Percentiles rank a stretch among this genome's conserved stretches.
phyloP scores from a whole-genome alignment of 2,797 vertebrate species.

The Clarias pachynema region DNA sequence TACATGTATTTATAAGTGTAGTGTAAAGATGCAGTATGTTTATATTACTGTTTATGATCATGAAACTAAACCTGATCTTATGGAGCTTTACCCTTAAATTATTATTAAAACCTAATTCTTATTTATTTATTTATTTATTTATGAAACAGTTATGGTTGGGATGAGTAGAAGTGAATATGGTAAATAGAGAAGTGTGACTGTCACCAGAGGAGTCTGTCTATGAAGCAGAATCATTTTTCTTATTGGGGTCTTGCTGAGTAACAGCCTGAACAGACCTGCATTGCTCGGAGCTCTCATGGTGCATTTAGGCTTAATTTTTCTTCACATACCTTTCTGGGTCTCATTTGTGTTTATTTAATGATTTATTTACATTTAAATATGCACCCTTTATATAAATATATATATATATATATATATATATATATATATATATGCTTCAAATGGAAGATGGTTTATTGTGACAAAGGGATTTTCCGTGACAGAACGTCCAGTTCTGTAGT shows the following conservation, averaged over 20 bases:
- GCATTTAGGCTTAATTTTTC: conserved; percentile 51
- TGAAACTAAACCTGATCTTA: not conserved
- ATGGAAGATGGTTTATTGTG: not conserved
- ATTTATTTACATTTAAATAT: not conserved
- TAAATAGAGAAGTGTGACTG: conserved; percentile 8
- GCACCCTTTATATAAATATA: not conserved
- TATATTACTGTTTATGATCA: not conserved
- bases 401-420: not conserved
- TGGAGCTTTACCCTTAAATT: not conserved
- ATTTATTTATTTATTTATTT: not conserved
- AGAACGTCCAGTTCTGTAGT: not conserved
- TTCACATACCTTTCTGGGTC: conserved; percentile 46
- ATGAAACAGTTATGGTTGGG: not conserved
- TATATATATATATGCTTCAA: not conserved
- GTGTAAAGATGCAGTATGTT: not conserved
- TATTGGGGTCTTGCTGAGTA: conserved; percentile 32
- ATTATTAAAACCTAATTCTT: not conserved
- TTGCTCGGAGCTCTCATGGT: conserved; percentile 25
- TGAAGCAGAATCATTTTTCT: conserved; percentile 42
- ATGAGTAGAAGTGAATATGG: conserved; percentile 1
- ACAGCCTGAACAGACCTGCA: conserved; percentile 39
- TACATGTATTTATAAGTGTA: not conserved
- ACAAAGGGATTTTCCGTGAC: not conserved
- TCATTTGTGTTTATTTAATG: not conserved
- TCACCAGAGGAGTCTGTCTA: conserved; percentile 28